Conservation (phyloP, 1,140 invertebrate genomes). For the Bombus affinis region DNA sequence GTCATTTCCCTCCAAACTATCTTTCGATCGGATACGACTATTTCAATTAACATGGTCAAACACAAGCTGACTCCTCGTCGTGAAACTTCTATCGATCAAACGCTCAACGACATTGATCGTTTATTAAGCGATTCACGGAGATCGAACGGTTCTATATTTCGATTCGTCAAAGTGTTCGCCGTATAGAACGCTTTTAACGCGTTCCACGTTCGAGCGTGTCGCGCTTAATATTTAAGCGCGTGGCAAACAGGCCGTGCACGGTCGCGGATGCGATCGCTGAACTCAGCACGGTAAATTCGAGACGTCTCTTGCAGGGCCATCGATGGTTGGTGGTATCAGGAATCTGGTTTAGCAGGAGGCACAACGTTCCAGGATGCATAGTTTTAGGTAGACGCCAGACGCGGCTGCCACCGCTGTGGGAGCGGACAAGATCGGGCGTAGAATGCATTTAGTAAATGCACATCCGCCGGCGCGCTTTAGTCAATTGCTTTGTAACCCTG, state of each 20-base stretch:
- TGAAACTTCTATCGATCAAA: not conserved
- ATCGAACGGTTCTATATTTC: not conserved
- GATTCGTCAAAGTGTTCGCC: no score
- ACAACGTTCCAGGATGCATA: slow-evolving; percentile 2
- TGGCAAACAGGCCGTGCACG: not conserved
- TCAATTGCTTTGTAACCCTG: slow-evolving; percentile 41
- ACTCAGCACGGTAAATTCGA: not conserved
- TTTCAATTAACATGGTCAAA: no score
- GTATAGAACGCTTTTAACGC: not conserved
- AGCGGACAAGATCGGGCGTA: slow-evolving; percentile 12
- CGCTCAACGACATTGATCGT: not conserved
- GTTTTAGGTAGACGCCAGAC: slow-evolving; percentile 7
- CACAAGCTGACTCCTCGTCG: not conserved
- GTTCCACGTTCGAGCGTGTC: not conserved
- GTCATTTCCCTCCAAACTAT: no score
- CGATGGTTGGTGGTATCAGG: not conserved
- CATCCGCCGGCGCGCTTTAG: slow-evolving; percentile 34
- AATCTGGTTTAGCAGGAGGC: slow-evolving; percentile 16
- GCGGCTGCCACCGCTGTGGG: not conserved
- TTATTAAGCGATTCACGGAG: no score
- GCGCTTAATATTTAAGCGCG: slow-evolving; percentile 7
- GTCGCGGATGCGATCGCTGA: not conserved
- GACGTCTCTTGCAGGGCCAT: not conserved
- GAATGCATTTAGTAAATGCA: slow-evolving; percentile 43
- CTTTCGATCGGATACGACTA: no score